A percentile compares a stretch with the other conserved stretches of the same genome.
These are phyloP conservation scores for Onychorhynchus coronatus DNA, from an alignment of 2,113 vertebrate genomes.

Conservation along the genomic window DNA sequence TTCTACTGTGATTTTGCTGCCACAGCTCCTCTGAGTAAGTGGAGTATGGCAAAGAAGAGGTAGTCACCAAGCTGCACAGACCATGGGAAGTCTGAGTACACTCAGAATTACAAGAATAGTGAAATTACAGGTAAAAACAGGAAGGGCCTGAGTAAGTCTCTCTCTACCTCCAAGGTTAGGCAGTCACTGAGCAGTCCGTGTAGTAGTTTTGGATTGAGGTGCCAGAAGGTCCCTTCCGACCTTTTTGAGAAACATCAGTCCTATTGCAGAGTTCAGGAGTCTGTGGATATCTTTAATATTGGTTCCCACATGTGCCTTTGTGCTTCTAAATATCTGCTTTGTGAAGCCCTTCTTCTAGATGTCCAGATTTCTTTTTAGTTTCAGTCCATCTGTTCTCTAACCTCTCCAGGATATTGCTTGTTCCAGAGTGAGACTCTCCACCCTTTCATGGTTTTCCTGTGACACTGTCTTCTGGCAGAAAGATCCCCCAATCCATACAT, in stretches of 20 bases:
- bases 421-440: not conserved
- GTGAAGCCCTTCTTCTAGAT: not conserved
- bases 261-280: not conserved
- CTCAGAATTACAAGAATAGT: not conserved
- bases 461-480: not conserved
- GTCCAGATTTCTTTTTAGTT: not conserved
- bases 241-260: not conserved
- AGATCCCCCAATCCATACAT: not conserved
- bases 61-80: not conserved
- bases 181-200: not conserved
- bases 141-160: not conserved
- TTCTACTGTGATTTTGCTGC: not conserved
- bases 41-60: not conserved
- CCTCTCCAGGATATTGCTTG: not conserved
- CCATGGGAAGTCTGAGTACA: rapidly evolving
- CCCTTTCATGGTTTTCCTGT: not conserved
- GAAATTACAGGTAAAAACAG: not conserved
- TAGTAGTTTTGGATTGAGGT: not conserved
- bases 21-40: not conserved
- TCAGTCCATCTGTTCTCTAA: not conserved
- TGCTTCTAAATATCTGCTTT: not conserved
- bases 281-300: not conserved
- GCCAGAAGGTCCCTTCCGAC: not conserved
- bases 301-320: not conserved
- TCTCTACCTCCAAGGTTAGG: not conserved